Evolutionary conservation across 2,888 invertebrate species (phyloP).

Genomic region (Drosophila paranaensis): DNA sequence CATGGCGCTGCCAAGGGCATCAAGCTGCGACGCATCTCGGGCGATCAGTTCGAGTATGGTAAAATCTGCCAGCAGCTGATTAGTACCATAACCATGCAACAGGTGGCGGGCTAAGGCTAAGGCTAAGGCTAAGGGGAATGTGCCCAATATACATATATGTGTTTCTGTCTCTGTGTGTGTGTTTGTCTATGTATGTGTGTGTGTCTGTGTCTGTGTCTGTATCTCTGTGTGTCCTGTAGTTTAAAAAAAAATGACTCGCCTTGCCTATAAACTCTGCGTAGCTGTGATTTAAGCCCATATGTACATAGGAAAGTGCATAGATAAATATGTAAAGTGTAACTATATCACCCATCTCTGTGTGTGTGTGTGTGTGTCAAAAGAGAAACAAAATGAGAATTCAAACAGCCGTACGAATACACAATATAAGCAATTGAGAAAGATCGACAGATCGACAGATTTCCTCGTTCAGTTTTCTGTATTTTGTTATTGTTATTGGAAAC

Average conservation of each 20-base stretch:
- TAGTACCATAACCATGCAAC: slow-evolving; percentile 92
- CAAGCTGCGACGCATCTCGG: slow-evolving; percentile 94
- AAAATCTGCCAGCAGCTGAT: slow-evolving; percentile 95
- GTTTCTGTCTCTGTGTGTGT: slow-evolving; percentile 13
- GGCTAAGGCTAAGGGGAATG: slow-evolving; percentile 18
- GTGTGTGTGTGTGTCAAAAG: slow-evolving; percentile 8
- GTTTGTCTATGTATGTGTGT: slow-evolving; percentile 1
- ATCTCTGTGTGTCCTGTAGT: slow-evolving; percentile 24
- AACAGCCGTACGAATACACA: slow-evolving; percentile 20
- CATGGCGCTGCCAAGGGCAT: slow-evolving; percentile 90
- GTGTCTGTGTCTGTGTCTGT: slow-evolving; percentile 19
- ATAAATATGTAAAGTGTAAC: slow-evolving; percentile 19
- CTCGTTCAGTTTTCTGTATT: slow-evolving; percentile 7
- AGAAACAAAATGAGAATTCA: slow-evolving; percentile 18
- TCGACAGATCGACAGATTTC: slow-evolving; percentile 1
- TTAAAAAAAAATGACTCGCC: slow-evolving; percentile 58
- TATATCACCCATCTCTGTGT: slow-evolving; percentile 15
- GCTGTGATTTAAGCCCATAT: slow-evolving; percentile 73
- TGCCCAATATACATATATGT: not conserved
- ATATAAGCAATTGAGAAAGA: slow-evolving; percentile 33
- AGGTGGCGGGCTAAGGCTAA: slow-evolving; percentile 75
- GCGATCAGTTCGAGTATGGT: slow-evolving; percentile 94
- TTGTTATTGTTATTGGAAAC: slow-evolving; percentile 10
- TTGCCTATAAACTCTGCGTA: slow-evolving; percentile 73
- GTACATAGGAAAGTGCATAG: slow-evolving; percentile 34